Evolutionary conservation across 2,797 vertebrate genomes (phyloP).

Genomic region (Pteropus rufus): DNA sequence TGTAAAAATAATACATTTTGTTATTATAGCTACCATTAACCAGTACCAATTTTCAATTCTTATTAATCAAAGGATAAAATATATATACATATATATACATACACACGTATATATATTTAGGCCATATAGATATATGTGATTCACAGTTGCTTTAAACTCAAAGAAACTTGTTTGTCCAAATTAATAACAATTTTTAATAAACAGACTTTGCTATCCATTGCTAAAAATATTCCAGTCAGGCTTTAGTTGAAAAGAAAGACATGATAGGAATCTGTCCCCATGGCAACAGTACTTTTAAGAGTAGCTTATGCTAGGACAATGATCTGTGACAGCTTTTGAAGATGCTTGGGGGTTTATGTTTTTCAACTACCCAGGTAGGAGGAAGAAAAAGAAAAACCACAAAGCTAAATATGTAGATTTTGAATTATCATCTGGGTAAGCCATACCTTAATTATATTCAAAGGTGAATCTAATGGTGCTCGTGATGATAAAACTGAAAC

Average conservation of each 20-base stretch:
- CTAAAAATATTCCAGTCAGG: conserved; percentile 42
- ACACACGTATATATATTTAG: neutral
- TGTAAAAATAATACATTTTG: neutral
- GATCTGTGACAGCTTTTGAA: neutral
- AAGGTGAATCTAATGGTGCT: neutral
- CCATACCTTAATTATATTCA: neutral
- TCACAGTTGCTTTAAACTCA: neutral
- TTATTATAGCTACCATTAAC: neutral
- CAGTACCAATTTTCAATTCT: neutral
- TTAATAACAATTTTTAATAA: conserved; percentile 49
- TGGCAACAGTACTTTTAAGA: neutral
- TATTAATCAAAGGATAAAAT: neutral
- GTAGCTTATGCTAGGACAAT: neutral
- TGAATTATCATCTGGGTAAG: neutral
- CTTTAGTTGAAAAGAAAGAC: neutral
- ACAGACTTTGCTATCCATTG: neutral
- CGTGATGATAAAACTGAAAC: neutral
- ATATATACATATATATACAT: too few species aligned
- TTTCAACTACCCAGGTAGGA: neutral
- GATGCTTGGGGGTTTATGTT: neutral
- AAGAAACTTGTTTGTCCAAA: conserved; percentile 25
- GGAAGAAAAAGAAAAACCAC: neutral
- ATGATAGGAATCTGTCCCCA: conserved; percentile 15
- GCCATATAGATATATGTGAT: neutral
- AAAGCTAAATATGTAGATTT: neutral